Evolutionary conservation across 2,113 vertebrate species (phyloP).

Genomic region (Lota lota): DNA sequence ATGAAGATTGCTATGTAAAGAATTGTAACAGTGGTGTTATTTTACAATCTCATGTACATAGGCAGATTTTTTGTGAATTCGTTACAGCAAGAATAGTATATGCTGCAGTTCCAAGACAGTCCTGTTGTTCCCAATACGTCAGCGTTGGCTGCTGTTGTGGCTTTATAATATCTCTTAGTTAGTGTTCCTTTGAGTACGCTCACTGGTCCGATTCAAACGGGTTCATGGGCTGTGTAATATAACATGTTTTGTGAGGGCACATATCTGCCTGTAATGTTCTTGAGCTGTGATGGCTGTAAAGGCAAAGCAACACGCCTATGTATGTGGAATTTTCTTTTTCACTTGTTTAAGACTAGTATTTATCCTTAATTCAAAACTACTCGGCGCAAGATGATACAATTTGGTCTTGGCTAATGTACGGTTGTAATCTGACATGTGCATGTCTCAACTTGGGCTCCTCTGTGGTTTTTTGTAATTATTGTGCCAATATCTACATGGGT

Average conservation of each 20-base stretch:
- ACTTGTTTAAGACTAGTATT: too few species aligned
- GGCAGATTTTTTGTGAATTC: slow-evolving; percentile 26
- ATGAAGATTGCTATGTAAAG: neutral
- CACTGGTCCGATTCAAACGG: slow-evolving; percentile 15
- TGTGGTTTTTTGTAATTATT: slow-evolving; percentile 26
- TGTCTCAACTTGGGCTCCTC: slow-evolving; percentile 29
- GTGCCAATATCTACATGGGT: slow-evolving; percentile 36
- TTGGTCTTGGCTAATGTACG: neutral
- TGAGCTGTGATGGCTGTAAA: slow-evolving; percentile 4
- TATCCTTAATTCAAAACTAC: too few species aligned
- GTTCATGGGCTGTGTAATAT: slow-evolving; percentile 41
- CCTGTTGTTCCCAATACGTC: slow-evolving; percentile 34
- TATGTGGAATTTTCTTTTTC: neutral
- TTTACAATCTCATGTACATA: slow-evolving; percentile 7
- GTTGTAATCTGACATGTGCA: slow-evolving; percentile 30
- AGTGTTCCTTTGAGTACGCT: slow-evolving; percentile 26
- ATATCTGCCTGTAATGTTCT: slow-evolving; percentile 30
- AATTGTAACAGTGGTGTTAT: neutral
- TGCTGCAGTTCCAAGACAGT: slow-evolving; percentile 13
- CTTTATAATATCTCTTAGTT: slow-evolving; percentile 31
- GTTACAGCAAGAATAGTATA: slow-evolving; percentile 10
- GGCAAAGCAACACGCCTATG: slow-evolving; percentile 15
- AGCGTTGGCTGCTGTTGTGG: slow-evolving; percentile 56
- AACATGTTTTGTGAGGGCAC: slow-evolving; percentile 37
- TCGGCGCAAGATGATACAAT: slow-evolving; percentile 1